phyloP scores from a whole-genome alignment of 2,888 invertebrate species.

The Phortica okadai region DNA sequence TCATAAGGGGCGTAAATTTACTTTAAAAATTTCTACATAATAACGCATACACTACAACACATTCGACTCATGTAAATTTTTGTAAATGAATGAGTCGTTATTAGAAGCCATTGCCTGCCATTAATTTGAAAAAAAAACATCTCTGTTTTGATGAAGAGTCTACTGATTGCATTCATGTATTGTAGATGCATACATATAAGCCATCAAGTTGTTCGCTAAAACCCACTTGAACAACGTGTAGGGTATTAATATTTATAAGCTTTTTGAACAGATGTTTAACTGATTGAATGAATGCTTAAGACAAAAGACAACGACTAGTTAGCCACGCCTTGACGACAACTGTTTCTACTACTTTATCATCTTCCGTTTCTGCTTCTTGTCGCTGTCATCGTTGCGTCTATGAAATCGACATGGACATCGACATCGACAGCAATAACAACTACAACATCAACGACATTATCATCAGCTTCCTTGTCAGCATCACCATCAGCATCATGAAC shows the following conservation, averaged over 20 bases:
- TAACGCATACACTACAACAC: neutral
- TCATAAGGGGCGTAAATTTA: neutral
- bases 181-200: neutral
- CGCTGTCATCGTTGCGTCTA: conserved; percentile 50
- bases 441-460: conserved; percentile 12
- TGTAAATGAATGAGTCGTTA: neutral
- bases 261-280: conserved; percentile 27
- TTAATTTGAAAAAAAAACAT: neutral
- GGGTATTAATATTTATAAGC: neutral
- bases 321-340: conserved; percentile 53
- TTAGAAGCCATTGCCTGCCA: neutral
- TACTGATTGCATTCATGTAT: neutral
- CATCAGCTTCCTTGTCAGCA: neutral
- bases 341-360: neutral
- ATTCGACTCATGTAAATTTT: neutral
- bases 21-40: neutral
- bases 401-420: conserved; percentile 21
- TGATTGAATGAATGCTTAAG: conserved; percentile 22
- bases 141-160: neutral
- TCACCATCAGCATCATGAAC: neutral
- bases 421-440: neutral
- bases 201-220: no score
- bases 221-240: neutral
- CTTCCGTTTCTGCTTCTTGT: neutral
- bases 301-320: conserved; percentile 33